phyloP scores from a whole-genome alignment of 2,113 vertebrate genomes.

The Aldabrachelys gigantea region DNA sequence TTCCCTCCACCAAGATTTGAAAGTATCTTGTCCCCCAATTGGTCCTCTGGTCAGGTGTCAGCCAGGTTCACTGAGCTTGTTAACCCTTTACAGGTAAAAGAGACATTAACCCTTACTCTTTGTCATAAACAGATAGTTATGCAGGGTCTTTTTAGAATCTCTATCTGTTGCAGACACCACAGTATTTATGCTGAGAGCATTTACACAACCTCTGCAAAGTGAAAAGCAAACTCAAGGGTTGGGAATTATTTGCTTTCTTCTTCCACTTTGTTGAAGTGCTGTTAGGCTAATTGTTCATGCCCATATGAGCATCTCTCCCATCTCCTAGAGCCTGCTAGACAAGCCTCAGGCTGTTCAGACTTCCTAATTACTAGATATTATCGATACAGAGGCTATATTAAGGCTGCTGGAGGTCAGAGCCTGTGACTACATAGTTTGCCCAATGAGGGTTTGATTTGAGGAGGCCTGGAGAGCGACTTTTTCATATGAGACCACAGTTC shows the following conservation, averaged over 20 bases:
- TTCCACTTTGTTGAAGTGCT: background rate
- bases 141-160: background rate
- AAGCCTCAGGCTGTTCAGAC: background rate
- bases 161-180: fast-evolving
- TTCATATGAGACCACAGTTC: background rate
- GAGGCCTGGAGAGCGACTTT: background rate
- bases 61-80: too few relatives aligned
- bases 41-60: too few relatives aligned
- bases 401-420: background rate
- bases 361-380: background rate
- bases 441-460: background rate
- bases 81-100: too few relatives aligned
- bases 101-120: too few relatives aligned
- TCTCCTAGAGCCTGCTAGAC: background rate
- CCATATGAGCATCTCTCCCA: background rate
- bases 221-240: background rate
- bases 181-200: background rate
- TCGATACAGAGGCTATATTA: background rate
- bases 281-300: background rate
- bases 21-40: too few relatives aligned
- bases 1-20: too few relatives aligned
- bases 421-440: background rate
- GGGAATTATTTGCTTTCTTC: background rate
- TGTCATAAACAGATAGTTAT: background rate
- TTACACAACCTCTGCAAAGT: background rate